Conservation (phyloP, 2,797 vertebrate species). For the Coregonus sp. region DNA sequence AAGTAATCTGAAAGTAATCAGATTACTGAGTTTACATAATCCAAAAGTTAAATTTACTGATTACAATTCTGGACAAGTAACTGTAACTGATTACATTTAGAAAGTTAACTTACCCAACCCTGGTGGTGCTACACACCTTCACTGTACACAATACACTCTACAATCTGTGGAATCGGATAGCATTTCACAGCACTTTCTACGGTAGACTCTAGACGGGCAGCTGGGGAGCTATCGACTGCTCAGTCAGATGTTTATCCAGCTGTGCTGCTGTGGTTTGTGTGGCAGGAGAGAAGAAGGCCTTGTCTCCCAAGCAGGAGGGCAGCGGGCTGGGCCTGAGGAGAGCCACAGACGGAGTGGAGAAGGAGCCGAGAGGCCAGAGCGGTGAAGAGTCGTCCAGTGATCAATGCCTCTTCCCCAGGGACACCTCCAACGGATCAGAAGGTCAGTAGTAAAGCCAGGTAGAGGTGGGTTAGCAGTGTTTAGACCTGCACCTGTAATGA, state of each 20-base stretch:
- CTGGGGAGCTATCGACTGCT: background rate
- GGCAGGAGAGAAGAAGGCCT: conserved; percentile 83
- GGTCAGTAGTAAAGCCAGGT: conserved; percentile 50
- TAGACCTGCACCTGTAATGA: background rate
- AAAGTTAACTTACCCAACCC: no score
- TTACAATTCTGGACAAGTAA: no score
- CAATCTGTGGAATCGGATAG: background rate
- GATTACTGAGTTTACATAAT: no score
- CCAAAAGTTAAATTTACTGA: no score
- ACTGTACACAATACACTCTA: background rate
- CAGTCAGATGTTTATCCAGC: background rate
- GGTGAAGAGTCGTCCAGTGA: conserved; percentile 69
- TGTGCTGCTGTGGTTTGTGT: conserved; percentile 4
- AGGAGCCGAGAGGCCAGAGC: conserved; percentile 69
- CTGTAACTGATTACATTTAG: no score
- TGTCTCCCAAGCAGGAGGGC: conserved; percentile 79
- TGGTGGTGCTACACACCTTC: conserved; percentile 40
- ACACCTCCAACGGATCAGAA: conserved; percentile 69
- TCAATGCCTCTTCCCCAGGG: conserved; percentile 67
- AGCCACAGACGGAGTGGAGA: conserved; percentile 80
- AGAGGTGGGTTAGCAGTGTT: background rate
- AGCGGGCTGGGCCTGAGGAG: conserved; percentile 79
- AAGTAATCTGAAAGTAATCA: no score
- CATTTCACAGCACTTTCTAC: background rate
- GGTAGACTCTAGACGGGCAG: background rate